Conservation (phyloP, 2,888 invertebrate species). For the Petrolisthes cinctipes region DNA sequence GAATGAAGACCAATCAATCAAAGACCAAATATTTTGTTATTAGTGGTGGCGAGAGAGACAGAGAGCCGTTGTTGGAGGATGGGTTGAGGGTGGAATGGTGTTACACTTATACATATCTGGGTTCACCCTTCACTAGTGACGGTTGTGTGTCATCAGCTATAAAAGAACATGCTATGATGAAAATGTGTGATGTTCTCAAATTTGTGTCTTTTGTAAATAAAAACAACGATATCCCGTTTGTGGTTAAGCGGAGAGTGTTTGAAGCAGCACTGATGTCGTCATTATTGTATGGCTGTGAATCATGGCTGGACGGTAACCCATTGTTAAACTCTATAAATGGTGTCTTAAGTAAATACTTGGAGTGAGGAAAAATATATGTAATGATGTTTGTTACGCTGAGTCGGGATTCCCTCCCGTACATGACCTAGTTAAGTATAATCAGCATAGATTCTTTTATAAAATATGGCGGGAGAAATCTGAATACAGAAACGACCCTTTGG, state of each 20-base stretch:
- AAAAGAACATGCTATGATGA: background rate
- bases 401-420: background rate
- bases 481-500: background rate
- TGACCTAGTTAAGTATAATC: background rate
- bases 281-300: constrained; percentile 15
- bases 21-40: constrained; percentile 18
- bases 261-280: constrained; percentile 10
- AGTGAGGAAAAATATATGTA: background rate
- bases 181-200: background rate
- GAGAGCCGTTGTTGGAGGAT: too few relatives aligned
- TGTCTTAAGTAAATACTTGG: background rate
- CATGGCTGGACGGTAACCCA: background rate
- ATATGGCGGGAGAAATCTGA: constrained; percentile 6
- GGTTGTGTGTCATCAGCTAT: background rate
- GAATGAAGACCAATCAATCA: background rate
- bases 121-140: too few relatives aligned
- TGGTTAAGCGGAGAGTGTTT: constrained; percentile 3
- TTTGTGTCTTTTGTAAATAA: constrained; percentile 15
- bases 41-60: constrained; percentile 1
- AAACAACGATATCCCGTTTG: constrained; percentile 1
- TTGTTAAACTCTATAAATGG: background rate
- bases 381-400: constrained; percentile 1
- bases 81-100: too few relatives aligned
- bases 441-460: constrained; percentile 4
- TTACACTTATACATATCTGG: too few relatives aligned